Conservation (phyloP, 2,797 vertebrate species). For the Choloepus didactylus region DNA sequence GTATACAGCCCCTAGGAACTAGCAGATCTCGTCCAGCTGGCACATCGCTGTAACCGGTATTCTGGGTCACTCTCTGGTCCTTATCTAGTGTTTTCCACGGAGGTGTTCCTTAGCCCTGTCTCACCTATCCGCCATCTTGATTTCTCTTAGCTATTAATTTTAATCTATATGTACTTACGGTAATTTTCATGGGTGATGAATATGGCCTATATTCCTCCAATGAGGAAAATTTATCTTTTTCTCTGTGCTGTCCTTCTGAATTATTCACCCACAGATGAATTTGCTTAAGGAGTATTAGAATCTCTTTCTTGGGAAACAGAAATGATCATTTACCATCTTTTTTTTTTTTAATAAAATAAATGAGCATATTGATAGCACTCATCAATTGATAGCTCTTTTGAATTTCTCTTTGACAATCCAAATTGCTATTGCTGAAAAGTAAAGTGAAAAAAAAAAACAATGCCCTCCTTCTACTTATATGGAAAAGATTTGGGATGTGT, state of each 20-base stretch:
- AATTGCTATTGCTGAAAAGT: not conserved
- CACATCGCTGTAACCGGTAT: no score
- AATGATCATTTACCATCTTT: not conserved
- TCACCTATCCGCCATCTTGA: no score
- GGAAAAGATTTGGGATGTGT: not conserved
- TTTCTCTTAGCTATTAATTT: not conserved
- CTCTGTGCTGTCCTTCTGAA: constrained; percentile 41
- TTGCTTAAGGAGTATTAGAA: constrained; percentile 42
- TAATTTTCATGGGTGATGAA: constrained; percentile 8
- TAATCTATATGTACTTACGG: constrained; percentile 19
- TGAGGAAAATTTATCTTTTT: constrained; percentile 7
- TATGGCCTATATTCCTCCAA: not conserved
- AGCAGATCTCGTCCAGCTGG: no score
- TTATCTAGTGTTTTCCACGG: no score
- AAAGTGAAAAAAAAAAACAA: not conserved
- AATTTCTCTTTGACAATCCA: constrained; percentile 20
- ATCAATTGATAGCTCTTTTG: not conserved
- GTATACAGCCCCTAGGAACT: no score
- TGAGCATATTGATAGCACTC: not conserved
- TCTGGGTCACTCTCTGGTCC: no score
- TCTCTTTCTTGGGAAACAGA: constrained; percentile 38
- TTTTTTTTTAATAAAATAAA: not conserved
- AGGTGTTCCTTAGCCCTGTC: no score
- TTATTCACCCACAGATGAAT: constrained; percentile 14
- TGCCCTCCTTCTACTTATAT: not conserved